A percentile compares a stretch with the other conserved stretches of the same genome.
Conservation (phyloP, 1,140 invertebrate genomes). For the Drosophila seguyi region DNA sequence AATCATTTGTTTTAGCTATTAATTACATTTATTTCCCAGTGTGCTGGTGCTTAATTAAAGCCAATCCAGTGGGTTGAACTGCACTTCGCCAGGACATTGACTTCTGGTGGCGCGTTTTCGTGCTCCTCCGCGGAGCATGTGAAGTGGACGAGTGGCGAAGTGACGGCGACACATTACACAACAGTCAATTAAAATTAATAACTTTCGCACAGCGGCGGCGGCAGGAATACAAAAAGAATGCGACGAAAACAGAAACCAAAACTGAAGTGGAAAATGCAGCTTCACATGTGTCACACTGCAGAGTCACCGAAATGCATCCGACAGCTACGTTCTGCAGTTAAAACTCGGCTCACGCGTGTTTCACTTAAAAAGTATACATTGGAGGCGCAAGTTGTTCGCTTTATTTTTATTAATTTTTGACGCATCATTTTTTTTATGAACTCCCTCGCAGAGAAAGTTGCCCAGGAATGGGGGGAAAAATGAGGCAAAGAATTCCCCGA, state of each 20-base stretch:
- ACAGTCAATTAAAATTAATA: constrained; percentile 83
- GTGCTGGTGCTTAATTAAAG: constrained; percentile 72
- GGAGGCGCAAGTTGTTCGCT: constrained; percentile 5
- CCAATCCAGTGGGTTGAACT: constrained; percentile 42
- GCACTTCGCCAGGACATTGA: constrained; percentile 61
- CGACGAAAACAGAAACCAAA: not conserved
- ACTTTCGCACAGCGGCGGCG: constrained; percentile 62
- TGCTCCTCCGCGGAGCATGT: constrained; percentile 39
- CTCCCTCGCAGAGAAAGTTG: constrained; percentile 34
- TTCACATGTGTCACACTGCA: constrained; percentile 67
- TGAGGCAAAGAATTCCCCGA: constrained; percentile 18
- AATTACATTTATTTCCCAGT: constrained; percentile 5
- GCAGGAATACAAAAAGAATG: constrained; percentile 18
- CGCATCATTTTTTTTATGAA: constrained; percentile 44
- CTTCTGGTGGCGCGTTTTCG: constrained; percentile 29
- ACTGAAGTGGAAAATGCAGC: constrained; percentile 29
- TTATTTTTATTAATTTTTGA: constrained; percentile 72
- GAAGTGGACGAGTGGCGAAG: constrained; percentile 66
- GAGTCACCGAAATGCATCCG: constrained; percentile 66
- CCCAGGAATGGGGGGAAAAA: constrained; percentile 26
- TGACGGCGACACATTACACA: constrained; percentile 74
- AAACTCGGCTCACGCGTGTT: constrained; percentile 63
- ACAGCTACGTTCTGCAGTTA: constrained; percentile 58
- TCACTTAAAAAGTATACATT: constrained; percentile 52
- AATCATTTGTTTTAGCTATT: too few species aligned